phyloP scores from a whole-genome alignment of 92 coral and sea anemone species.

The Blastomussa wellsi region DNA sequence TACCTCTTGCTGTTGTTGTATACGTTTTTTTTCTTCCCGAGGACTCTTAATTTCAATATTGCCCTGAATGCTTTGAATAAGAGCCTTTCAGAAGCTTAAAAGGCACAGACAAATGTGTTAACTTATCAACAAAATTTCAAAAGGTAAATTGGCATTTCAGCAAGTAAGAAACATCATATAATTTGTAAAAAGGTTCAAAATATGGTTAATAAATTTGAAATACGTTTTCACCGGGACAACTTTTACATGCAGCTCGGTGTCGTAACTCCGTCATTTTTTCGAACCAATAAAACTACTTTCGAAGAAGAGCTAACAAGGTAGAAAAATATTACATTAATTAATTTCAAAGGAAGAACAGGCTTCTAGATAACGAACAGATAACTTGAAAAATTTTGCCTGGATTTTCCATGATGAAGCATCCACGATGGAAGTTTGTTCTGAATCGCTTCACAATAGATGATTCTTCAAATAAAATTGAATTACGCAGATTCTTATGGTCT shows the following conservation, averaged over 20 bases:
- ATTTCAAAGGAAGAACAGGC: background rate
- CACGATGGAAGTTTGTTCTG: background rate
- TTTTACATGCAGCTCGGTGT: background rate
- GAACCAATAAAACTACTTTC: too few relatives aligned
- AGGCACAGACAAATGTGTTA: too few relatives aligned
- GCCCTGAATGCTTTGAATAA: too few relatives aligned
- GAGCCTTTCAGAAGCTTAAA: background rate
- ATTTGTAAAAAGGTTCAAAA: background rate
- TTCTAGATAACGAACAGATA: background rate
- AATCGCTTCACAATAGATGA: background rate
- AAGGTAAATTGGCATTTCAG: background rate
- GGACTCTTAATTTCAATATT: too few relatives aligned
- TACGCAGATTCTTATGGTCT: background rate
- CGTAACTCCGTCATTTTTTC: too few relatives aligned
- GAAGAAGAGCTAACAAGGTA: background rate
- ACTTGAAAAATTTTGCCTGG: background rate
- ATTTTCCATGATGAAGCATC: background rate
- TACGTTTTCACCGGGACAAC: background rate
- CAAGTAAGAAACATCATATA: background rate
- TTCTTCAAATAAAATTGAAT: background rate
- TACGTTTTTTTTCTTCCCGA: too few relatives aligned
- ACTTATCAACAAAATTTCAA: too few relatives aligned
- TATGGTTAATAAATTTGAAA: background rate
- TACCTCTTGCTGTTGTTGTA: too few relatives aligned
- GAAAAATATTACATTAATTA: background rate